Conservation (phyloP, 2,113 vertebrate species). For the Neogobius melanostomus region DNA sequence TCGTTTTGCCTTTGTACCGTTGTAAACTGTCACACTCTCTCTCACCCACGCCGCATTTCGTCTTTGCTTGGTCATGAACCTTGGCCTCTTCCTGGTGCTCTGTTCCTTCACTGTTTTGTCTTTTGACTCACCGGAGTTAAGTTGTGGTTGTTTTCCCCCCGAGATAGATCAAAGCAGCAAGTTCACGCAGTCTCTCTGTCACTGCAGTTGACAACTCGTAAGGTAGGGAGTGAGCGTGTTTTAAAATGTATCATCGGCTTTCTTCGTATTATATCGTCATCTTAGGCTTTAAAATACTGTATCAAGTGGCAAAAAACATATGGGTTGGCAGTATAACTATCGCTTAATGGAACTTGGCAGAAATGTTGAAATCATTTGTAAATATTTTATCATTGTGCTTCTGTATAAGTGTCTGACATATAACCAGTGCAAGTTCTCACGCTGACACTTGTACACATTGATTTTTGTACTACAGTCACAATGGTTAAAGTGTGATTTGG, state of each 20-base stretch:
- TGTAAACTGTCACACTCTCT: neutral
- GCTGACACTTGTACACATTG: no score
- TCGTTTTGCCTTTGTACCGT: neutral
- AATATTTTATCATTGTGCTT: no score
- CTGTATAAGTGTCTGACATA: no score
- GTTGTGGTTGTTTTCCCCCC: constrained; percentile 11
- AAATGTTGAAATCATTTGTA: no score
- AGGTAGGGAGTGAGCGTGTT: constrained; percentile 3
- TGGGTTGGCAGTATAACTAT: no score
- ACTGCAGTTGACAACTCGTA: neutral
- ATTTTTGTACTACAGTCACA: no score
- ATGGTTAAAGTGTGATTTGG: no score
- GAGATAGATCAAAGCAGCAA: constrained; percentile 27
- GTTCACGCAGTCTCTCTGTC: constrained; percentile 13
- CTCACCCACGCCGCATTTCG: constrained; percentile 5
- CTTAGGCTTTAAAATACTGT: no score
- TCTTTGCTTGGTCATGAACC: constrained; percentile 7
- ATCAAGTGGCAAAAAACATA: no score
- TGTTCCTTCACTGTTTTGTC: neutral
- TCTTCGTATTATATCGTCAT: no score
- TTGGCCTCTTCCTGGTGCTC: constrained; percentile 8
- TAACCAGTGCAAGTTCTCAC: no score
- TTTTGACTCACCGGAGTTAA: constrained; percentile 3
- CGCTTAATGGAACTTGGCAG: no score
- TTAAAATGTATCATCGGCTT: neutral